phyloP scores from a whole-genome alignment of 2,888 invertebrate species.

The Pseudanteris insignis region DNA sequence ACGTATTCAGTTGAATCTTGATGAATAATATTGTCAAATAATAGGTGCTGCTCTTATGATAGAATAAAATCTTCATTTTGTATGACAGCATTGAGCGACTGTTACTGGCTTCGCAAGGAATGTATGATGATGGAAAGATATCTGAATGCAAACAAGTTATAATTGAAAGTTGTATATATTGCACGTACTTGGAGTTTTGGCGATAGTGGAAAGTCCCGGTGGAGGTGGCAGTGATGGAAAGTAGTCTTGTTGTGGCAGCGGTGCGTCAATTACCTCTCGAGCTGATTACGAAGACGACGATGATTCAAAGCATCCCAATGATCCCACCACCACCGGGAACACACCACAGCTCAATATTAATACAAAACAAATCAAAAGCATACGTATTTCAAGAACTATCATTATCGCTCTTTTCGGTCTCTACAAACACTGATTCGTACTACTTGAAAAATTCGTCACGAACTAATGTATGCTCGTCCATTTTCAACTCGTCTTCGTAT shows the following conservation, averaged over 20 bases:
- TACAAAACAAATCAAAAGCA: not conserved
- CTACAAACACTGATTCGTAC: slow-evolving; percentile 2
- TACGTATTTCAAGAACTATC: slow-evolving; percentile 11
- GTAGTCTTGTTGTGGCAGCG: slow-evolving; percentile 64
- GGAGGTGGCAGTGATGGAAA: slow-evolving; percentile 69
- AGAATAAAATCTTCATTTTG: not conserved
- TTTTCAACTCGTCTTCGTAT: no score
- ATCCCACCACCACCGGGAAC: slow-evolving; percentile 62
- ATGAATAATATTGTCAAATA: no score
- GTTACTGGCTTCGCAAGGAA: no score
- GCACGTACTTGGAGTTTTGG: slow-evolving; percentile 73
- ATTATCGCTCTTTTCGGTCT: slow-evolving; percentile 14
- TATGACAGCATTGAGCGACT: not conserved
- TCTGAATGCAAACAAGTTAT: slow-evolving; percentile 4
- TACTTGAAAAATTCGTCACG: no score
- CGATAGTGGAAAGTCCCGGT: slow-evolving; percentile 68
- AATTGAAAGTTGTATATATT: slow-evolving; percentile 13
- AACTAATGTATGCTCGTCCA: no score
- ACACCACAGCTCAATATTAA: slow-evolving; percentile 54
- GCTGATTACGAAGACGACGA: slow-evolving; percentile 50
- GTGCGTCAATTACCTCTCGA: slow-evolving; percentile 60
- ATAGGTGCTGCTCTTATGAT: not conserved
- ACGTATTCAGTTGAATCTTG: no score
- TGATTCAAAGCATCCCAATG: slow-evolving; percentile 52
- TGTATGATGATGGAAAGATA: slow-evolving; percentile 1